phyloP scores from a whole-genome alignment of 2,113 vertebrate species.

The Malaclemys terrapin region DNA sequence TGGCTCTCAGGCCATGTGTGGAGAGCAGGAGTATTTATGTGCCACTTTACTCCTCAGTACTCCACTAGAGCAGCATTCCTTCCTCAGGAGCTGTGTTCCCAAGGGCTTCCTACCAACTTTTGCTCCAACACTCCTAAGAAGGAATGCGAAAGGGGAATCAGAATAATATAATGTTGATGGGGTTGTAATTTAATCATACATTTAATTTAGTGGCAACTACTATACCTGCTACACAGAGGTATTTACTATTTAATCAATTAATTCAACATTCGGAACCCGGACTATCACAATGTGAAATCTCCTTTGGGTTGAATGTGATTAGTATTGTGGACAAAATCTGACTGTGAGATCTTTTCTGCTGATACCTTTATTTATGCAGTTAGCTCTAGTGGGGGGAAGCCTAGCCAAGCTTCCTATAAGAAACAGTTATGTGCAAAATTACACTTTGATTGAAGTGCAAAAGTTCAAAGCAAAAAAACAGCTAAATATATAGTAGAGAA shows the following conservation, averaged over 20 bases:
- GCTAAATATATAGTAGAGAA: conserved; percentile 66
- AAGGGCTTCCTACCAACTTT: not conserved
- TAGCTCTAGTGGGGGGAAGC: conserved; percentile 3
- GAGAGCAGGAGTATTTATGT: not conserved
- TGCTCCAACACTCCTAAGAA: not conserved
- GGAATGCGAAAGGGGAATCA: conserved; percentile 19
- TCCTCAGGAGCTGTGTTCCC: not conserved
- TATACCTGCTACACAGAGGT: not conserved
- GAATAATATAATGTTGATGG: not conserved
- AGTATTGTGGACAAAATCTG: not conserved
- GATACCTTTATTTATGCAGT: conserved; percentile 20
- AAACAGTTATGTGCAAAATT: conserved; percentile 69
- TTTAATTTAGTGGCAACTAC: not conserved
- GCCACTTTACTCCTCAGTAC: not conserved
- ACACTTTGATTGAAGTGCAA: conserved; percentile 72
- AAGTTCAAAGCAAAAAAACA: conserved; percentile 73
- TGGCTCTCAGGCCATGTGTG: not conserved
- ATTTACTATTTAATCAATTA: conserved; percentile 44
- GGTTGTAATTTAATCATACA: not conserved
- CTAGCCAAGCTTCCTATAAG: conserved; percentile 53
- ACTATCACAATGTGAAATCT: conserved; percentile 18
- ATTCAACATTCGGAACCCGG: not conserved
- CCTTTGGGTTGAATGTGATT: conserved; percentile 27
- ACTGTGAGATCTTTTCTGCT: conserved; percentile 41
- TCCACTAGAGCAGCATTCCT: not conserved